Base-by-base conservation (phyloP, 2,888 invertebrate genomes). In the Megastigmus dorsalis region DNA sequence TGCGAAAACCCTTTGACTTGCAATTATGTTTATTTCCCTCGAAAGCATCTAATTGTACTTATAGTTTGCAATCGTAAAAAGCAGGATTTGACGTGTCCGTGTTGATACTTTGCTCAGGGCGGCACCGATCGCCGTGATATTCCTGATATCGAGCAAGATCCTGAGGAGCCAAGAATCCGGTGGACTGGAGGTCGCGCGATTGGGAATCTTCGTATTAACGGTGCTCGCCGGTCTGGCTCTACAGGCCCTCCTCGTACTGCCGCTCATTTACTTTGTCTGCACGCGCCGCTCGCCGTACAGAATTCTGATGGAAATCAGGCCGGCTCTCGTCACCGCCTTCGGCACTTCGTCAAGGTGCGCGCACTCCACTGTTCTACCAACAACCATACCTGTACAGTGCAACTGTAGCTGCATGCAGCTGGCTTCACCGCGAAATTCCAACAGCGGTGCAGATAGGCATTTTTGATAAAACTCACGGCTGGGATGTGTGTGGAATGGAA, bases 251-350 rank as follows among this genome's bases (percentile, higher is more conserved):
- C 92, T 98, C 28, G 93, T 97, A 0, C 91, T 99, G 74, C 97
- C 98, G 2, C 85, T 95, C 7, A 90, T 99, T 65, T 98, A 95
- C 89, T 94, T 95, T 79, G 84, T 95, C 80, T 92, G 93, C 48
- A 95, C 95, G 0, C 91, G 95, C 81, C 93, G 93, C 80, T 90
- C 97, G 74, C 98, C 98, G 0, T 95, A 95, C 87, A 91, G 92
- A 78, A 93, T 93, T 80, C 92, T 96, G 74, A 92, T 90, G 26
- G 93, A 93, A 86, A 93, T 97, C 90, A 93, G 95, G 78, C 96
- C 97, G 83, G 97, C 97, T n/a, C 90, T 97, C 88, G 94, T 95
- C 10, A 98, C 97, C 2, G 98, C 98, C 69, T 98, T 97, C 87
- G 98, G 97, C 83, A 98, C 98, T 59, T 96, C 97, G 50, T 98